Base-by-base conservation (phyloP, 2,113 vertebrate genomes). In the Raja brachyura region DNA sequence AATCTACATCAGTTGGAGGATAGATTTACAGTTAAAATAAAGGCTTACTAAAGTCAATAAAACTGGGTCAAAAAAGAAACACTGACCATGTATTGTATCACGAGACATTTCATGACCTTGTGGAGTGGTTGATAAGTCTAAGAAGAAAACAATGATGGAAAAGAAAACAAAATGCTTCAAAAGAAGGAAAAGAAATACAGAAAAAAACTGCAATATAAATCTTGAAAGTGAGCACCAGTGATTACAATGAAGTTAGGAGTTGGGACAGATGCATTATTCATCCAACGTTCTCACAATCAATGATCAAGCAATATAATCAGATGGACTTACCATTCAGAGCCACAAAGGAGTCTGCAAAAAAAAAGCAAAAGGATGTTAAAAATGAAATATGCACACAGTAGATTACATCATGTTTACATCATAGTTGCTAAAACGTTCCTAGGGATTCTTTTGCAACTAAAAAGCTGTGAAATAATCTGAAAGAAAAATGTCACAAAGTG, bases 291-390 rank as follows among this genome's bases (percentile, higher is more conserved):
- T 14, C 39, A 68, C 20, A 92, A 66, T 68, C 59, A 73, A 61
- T 74, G 11, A 25, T 73, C 28, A 66, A 54, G 70, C 68, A 73
- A 28, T 20, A 74, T 66, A 73, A 54, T 74, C 68, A 74, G 20
- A 31, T 33, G 28, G 33, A 95, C 98, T 98, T 97, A 99, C 98
- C 98, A 96, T 99, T 99, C 96, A 98, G 96, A 63, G 98, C 98
- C 97, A 99, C 98, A 95, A 99, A 98, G 95, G 98, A 97, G 97
- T 98, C 98, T 99, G 96, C 94, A 98, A 97, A 96, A 93, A 48
- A 70, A 9, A 16, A 73, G 20, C 18, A 10, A 74, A 54, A 54
- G 31, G 3, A 0, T 92, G 68, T 92, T 22, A 48, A 70, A 90
- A 90, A 31, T 14, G 7, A 14, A 54, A 92, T 33, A 9, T 92